A percentile compares a stretch with the other conserved stretches of the same genome.
Conservation (phyloP, 2,797 vertebrate genomes). For the Hemibagrus guttatus region DNA sequence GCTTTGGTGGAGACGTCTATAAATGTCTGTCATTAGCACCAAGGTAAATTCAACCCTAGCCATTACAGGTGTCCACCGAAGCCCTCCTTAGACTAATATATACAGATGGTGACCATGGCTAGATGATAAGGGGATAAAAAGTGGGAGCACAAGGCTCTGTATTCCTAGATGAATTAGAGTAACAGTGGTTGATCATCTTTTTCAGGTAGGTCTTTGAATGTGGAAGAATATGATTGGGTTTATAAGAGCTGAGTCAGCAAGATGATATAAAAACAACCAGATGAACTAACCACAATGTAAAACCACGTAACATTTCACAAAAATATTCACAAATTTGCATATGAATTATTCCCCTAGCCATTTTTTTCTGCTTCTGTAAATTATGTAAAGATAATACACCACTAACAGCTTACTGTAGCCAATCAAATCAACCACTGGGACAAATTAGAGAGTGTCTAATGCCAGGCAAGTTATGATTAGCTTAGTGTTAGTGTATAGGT, state of each 20-base stretch:
- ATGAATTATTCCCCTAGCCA: neutral
- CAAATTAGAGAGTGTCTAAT: constrained; percentile 10
- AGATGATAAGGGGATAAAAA: neutral
- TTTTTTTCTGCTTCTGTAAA: neutral
- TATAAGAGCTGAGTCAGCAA: neutral
- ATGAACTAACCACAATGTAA: neutral
- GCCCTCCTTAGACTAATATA: constrained; percentile 32
- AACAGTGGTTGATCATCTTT: neutral
- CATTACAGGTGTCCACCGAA: constrained; percentile 60
- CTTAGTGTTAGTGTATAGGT: neutral
- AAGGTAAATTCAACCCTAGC: constrained; percentile 58
- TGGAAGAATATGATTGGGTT: neutral
- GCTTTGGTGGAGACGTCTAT: constrained; percentile 57
- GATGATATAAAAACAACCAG: neutral
- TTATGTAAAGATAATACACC: neutral
- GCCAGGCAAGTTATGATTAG: neutral
- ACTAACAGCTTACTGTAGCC: neutral
- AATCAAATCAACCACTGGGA: neutral
- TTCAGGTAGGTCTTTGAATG: neutral
- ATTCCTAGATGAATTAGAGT: neutral
- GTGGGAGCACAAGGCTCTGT: neutral
- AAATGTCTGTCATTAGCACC: constrained; percentile 63
- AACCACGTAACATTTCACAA: neutral
- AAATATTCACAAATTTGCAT: neutral
- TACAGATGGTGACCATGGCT: constrained; percentile 24